Base-by-base conservation (phyloP, 2,797 vertebrate genomes). In the Toxotes lorentzi region DNA sequence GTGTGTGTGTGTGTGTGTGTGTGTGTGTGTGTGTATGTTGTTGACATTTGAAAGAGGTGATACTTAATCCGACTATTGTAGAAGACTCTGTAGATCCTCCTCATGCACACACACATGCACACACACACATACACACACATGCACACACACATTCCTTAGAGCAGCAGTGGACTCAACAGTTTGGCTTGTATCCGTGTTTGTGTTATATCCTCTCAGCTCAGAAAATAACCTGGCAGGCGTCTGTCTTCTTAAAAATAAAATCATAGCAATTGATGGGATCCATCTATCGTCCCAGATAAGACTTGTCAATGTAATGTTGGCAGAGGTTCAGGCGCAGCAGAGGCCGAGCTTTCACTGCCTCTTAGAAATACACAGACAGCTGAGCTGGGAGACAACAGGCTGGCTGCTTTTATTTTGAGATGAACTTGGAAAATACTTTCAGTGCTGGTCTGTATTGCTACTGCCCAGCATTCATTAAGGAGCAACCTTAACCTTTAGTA, bases 291-390 rank as follows among this genome's bases (percentile, higher is more conserved):
- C 81, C 23, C 74, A 95, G 94, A 71, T 93, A 86, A 87, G 80
- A 92, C 78, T 90, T 92, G 91, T 92, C 94, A 87, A 63, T 73
- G 69, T 91, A 84, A 41, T 93, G 91, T 75, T 96, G 94, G 95
- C 93, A 91, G 77, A 90, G 91, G 43, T 54, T 81, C 88, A 95
- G 73, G 88, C 83, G 45, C 64, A 80, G 59, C 89, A 77, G 69
- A 93, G 92, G 81, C 93, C 90, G 43, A 87, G 85, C 70, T 95
- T 94, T 84, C 70, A 60, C 75, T 85, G 65, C 48, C 92, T 94
- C 90, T 81, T 92, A 95, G 91, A 94, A 91, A 89, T 84, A 91
- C 87, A 81, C 89, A 81, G 84, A 72, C 84, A 82, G 69, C 87
- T 84, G 85, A 81, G 62, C 32, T 0, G 13, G 32, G 50, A 34